phyloP scores from a whole-genome alignment of 2,113 vertebrate species.

The Sialia sialis region DNA sequence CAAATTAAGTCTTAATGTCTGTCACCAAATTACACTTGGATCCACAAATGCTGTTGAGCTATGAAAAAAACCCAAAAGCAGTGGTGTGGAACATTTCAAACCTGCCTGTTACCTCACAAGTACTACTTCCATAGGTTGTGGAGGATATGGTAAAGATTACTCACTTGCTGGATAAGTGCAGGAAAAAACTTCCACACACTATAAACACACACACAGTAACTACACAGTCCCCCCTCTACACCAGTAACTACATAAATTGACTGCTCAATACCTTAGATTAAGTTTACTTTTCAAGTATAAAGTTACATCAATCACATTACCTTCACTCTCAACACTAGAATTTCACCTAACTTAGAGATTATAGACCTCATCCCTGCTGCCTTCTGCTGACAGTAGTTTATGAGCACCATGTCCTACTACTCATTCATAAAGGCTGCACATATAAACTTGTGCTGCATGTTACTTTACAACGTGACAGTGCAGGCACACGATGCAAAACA shows the following conservation, averaged over 20 bases:
- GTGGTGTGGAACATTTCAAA: fast-evolving
- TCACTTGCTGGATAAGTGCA: background rate
- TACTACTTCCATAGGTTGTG: background rate
- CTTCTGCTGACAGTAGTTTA: background rate
- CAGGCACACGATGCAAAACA: background rate
- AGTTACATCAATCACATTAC: background rate
- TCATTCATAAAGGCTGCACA: background rate
- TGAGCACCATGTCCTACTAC: fast-evolving
- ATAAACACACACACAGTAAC: background rate
- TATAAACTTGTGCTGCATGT: fast-evolving
- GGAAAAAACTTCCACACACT: background rate
- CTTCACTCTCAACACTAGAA: background rate
- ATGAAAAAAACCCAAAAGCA: background rate
- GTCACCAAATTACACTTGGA: background rate
- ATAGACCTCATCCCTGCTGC: background rate
- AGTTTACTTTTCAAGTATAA: background rate
- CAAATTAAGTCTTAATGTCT: background rate
- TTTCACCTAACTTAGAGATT: background rate
- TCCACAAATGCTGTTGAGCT: background rate
- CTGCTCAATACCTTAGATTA: background rate
- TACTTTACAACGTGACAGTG: background rate
- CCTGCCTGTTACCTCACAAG: background rate
- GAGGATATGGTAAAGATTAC: background rate
- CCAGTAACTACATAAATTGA: background rate
- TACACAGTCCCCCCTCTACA: too few relatives aligned